A percentile compares a stretch with the other conserved stretches of the same genome.
These are phyloP conservation scores for Stenopsyche tienmushanensis DNA, from an alignment of 1,140 invertebrate species.

Conservation along the genomic window DNA sequence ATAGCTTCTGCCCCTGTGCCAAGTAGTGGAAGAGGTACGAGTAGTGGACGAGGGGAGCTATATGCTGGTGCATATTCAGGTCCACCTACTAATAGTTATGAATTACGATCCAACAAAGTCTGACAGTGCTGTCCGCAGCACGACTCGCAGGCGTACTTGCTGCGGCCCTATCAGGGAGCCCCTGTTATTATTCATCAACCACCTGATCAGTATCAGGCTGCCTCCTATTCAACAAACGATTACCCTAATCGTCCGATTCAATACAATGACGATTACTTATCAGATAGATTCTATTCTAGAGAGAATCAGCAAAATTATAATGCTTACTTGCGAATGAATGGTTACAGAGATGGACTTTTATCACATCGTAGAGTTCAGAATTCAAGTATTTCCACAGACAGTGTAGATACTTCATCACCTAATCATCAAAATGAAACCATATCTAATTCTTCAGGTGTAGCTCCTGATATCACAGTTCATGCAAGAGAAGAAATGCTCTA, in stretches of 20 bases:
- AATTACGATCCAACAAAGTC: constrained; percentile 39
- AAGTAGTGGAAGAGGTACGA: constrained; percentile 46
- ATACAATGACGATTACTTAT: constrained; percentile 30
- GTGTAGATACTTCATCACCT: constrained; percentile 39
- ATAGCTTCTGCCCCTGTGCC: constrained; percentile 47
- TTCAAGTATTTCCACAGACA: constrained; percentile 42
- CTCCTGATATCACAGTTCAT: neutral
- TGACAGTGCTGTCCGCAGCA: constrained; percentile 40
- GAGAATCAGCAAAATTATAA: constrained; percentile 40
- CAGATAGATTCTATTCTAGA: constrained; percentile 38
- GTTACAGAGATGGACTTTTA: constrained; percentile 14
- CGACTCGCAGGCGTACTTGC: constrained; percentile 50
- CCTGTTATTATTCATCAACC: constrained; percentile 26
- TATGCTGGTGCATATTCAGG: constrained; percentile 52
- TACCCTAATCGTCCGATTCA: constrained; percentile 13
- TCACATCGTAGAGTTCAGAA: constrained; percentile 26
- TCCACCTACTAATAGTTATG: constrained; percentile 24
- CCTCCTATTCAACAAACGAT: constrained; percentile 19
- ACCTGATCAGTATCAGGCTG: constrained; percentile 22
- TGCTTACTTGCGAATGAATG: constrained; percentile 40
- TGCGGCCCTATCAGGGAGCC: constrained; percentile 52
- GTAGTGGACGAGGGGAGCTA: constrained; percentile 47
- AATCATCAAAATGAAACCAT: constrained; percentile 12
- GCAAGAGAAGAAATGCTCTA: constrained; percentile 38
- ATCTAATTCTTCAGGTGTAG: neutral